Percentiles rank a stretch among this genome's conserved stretches.
Evolutionary conservation across 2,113 vertebrate species (phyloP).

Genomic region (Origma solitaria): DNA sequence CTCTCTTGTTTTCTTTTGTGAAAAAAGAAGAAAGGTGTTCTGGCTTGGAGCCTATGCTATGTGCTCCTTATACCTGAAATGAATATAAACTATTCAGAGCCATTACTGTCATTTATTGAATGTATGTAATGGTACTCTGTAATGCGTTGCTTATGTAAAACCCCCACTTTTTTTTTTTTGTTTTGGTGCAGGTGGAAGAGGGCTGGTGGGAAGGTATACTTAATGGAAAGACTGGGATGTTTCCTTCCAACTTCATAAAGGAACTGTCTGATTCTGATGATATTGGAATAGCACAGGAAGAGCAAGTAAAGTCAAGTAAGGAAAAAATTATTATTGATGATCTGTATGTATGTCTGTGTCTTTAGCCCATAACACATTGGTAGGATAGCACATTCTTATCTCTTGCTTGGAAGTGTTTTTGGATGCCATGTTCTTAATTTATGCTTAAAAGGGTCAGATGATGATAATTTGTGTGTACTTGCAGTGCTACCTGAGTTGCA

Average conservation of each 20-base stretch:
- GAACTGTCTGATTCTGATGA: slow-evolving; percentile 81
- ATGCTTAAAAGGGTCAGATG: not conserved
- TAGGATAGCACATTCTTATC: not conserved
- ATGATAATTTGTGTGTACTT: not conserved
- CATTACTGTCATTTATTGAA: not conserved
- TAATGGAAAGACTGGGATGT: slow-evolving; percentile 93
- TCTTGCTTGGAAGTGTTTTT: not conserved
- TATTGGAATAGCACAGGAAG: slow-evolving; percentile 80
- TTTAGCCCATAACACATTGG: not conserved
- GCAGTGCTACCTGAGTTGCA: not conserved
- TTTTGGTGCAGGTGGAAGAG: slow-evolving; percentile 87
- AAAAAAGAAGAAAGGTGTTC: not conserved
- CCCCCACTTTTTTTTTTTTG: not conserved
- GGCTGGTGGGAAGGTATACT: slow-evolving; percentile 97
- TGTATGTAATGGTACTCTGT: not conserved
- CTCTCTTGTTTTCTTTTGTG: not conserved
- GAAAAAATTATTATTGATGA: not conserved
- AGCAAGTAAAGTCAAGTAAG: slow-evolving; percentile 89
- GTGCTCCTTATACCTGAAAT: not conserved
- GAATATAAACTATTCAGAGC: not conserved
- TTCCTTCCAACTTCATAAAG: slow-evolving; percentile 98
- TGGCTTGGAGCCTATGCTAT: not conserved
- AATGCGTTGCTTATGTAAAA: not conserved
- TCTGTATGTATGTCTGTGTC: not conserved
- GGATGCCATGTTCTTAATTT: not conserved